These are phyloP conservation scores for Phenacoccus solenopsis DNA, from an alignment of 1,140 invertebrate genomes.

Conservation along the genomic window DNA sequence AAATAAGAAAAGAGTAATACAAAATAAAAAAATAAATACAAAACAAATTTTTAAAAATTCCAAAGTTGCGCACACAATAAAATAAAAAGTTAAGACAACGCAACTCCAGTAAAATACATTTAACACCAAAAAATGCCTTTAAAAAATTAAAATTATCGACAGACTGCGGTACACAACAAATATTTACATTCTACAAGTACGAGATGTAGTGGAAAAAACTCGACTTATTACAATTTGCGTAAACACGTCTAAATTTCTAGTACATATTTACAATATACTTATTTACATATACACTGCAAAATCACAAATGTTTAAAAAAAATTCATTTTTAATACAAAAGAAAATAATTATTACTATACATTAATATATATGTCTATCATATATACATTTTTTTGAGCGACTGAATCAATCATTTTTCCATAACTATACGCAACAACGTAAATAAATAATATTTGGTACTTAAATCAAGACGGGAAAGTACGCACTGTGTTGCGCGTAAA, in stretches of 20 bases:
- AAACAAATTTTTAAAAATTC: constrained; percentile 4
- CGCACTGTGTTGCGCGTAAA: too few species aligned
- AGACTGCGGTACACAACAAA: neutral
- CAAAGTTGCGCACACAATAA: neutral
- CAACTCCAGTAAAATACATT: neutral
- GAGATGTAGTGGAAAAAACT: neutral
- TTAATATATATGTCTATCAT: neutral
- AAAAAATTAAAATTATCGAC: neutral
- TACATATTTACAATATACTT: neutral
- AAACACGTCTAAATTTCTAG: neutral
- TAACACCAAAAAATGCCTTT: neutral
- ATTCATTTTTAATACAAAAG: neutral
- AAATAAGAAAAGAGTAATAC: neutral
- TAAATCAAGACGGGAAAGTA: neutral
- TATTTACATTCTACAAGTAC: neutral
- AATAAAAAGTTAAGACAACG: neutral
- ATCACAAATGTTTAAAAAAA: neutral
- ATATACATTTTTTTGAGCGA: neutral
- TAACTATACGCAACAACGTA: neutral
- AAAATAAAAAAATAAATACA: neutral
- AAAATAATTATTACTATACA: neutral
- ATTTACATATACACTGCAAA: neutral
- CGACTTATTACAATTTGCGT: neutral
- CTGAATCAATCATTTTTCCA: neutral
- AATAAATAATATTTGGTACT: neutral